These are phyloP conservation scores for Dermatemys mawii DNA, from an alignment of 2,113 vertebrate species.

Conservation along the genomic window DNA sequence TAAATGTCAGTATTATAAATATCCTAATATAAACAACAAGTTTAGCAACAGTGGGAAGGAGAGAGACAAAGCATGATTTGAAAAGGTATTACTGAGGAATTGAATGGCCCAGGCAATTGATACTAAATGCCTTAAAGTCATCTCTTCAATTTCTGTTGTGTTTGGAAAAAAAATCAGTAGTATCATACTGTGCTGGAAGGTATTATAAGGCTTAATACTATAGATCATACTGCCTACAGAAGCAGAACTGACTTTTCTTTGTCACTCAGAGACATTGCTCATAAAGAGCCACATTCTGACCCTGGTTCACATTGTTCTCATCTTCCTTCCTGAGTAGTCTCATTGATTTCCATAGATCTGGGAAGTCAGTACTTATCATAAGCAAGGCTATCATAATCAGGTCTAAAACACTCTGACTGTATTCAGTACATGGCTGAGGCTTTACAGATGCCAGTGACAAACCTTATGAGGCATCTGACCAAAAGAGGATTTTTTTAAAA, in stretches of 20 bases:
- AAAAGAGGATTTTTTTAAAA: background rate
- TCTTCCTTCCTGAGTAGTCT: background rate
- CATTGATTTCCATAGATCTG: background rate
- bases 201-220: background rate
- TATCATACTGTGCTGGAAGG: slow-evolving; percentile 7
- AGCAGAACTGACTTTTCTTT: slow-evolving; percentile 13
- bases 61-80: slow-evolving; percentile 13
- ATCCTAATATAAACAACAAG: slow-evolving; percentile 52
- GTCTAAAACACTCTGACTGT: background rate
- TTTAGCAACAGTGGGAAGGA: slow-evolving; percentile 29
- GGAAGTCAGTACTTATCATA: background rate
- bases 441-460: background rate
- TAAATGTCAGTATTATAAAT: slow-evolving; percentile 59
- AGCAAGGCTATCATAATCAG: background rate
- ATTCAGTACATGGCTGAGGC: background rate
- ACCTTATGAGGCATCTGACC: background rate
- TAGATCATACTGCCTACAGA: background rate
- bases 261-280: slow-evolving; percentile 1
- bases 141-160: background rate
- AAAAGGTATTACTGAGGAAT: slow-evolving; percentile 34
- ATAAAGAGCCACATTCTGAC: background rate
- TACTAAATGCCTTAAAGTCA: background rate
- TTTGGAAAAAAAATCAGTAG: background rate
- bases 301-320: background rate
- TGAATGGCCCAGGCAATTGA: background rate